Conservation (phyloP, 53 echinoderm and acorn worm genomes). For the Stichopus horrens region DNA sequence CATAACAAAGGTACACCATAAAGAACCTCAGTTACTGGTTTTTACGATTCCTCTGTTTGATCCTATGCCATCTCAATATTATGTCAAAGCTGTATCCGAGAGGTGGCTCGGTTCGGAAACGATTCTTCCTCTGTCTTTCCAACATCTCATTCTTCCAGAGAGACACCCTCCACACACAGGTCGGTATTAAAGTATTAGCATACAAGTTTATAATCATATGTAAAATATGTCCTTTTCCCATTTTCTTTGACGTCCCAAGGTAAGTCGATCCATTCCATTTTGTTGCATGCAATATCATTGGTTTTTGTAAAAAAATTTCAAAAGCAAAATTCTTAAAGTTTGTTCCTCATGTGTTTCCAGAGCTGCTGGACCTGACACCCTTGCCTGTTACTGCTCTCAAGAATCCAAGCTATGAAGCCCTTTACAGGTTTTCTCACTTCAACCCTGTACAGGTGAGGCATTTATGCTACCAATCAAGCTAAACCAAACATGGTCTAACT, state of each 20-base stretch:
- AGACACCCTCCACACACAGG: slow-evolving; percentile 95
- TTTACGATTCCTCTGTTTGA: slow-evolving; percentile 98
- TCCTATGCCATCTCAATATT: slow-evolving; percentile 94
- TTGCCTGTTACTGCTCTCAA: slow-evolving; percentile 81
- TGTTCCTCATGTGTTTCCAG: slow-evolving; percentile 41
- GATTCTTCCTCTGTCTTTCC: slow-evolving; percentile 85
- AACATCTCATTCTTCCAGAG: slow-evolving; percentile 98
- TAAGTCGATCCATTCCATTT: no score
- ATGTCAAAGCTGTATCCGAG: slow-evolving; percentile 95
- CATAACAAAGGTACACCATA: slow-evolving; percentile 45
- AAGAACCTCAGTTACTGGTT: slow-evolving; percentile 71
- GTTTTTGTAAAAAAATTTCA: not conserved
- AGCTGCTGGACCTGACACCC: slow-evolving; percentile 80
- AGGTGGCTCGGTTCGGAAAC: slow-evolving; percentile 91
- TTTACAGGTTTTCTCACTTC: slow-evolving; percentile 92
- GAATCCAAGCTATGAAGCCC: slow-evolving; percentile 73
- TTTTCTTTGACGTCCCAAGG: not conserved
- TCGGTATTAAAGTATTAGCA: not conserved
- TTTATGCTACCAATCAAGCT: not conserved
- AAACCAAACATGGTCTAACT: no score
- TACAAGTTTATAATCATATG: no score
- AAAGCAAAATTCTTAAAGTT: not conserved
- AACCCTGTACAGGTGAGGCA: slow-evolving; percentile 89
- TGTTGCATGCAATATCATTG: no score
- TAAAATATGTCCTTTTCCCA: not conserved